Conservation (phyloP, 2,888 invertebrate species). For the Gymnoscelis rufifasciata region DNA sequence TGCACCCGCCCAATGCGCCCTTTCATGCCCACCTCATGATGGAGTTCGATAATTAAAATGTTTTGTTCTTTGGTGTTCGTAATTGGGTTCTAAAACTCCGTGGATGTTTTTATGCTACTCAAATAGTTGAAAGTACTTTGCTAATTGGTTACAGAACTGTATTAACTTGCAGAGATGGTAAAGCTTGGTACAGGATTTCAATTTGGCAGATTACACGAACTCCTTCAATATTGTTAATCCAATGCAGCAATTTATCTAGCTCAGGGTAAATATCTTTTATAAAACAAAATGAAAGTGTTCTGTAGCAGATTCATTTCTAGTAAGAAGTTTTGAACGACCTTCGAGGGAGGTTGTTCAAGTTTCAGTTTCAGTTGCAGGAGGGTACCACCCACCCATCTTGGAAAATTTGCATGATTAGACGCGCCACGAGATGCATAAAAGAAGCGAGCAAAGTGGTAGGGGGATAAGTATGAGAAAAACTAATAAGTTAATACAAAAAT, state of each 20-base stretch:
- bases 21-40: slow-evolving; percentile 65
- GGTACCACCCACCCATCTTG: slow-evolving; percentile 57
- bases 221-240: slow-evolving; percentile 3
- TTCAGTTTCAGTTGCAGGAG: slow-evolving; percentile 64
- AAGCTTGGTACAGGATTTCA: neutral
- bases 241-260: slow-evolving; percentile 13
- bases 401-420: slow-evolving; percentile 73
- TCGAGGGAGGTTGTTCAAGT: slow-evolving; percentile 63
- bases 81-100: slow-evolving; percentile 13
- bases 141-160: no score
- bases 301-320: slow-evolving; percentile 67
- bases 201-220: slow-evolving; percentile 2
- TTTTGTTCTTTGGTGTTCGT: slow-evolving; percentile 35
- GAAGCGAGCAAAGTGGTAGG: slow-evolving; percentile 35
- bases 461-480: slow-evolving; percentile 27
- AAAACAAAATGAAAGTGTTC: slow-evolving; percentile 65
- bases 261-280: slow-evolving; percentile 24
- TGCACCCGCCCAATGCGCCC: slow-evolving; percentile 68
- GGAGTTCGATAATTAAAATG: slow-evolving; percentile 61
- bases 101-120: slow-evolving; percentile 1
- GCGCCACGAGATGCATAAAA: slow-evolving; percentile 55
- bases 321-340: slow-evolving; percentile 74
- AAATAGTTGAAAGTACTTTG: neutral
- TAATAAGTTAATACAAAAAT: slow-evolving; percentile 22
- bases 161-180: no score